phyloP scores from a whole-genome alignment of 2,888 invertebrate species.

The Drosophila acutilabella region DNA sequence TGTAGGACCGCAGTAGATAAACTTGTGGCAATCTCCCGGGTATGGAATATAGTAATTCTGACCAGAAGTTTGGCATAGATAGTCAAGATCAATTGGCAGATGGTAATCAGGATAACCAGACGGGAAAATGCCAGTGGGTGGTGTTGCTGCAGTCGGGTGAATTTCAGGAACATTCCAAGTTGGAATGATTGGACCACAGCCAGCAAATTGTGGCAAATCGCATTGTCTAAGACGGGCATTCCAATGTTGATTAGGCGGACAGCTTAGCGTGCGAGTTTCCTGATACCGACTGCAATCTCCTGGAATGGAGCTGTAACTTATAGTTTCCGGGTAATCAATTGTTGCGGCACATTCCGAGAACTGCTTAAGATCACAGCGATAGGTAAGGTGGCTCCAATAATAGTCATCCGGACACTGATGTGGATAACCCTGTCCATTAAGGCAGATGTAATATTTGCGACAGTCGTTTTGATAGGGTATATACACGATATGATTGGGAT shows the following conservation, averaged over 20 bases:
- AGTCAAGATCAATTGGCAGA: conserved; percentile 22
- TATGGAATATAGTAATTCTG: conserved; percentile 57
- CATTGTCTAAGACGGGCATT: conserved; percentile 63
- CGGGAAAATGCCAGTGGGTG: conserved; percentile 26
- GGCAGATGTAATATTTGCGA: conserved; percentile 77
- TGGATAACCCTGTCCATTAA: conserved; percentile 59
- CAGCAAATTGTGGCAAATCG: conserved; percentile 62
- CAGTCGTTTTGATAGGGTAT: conserved; percentile 73
- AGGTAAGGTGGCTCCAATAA: conserved; percentile 71
- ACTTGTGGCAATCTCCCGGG: conserved; percentile 79
- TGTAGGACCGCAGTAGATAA: conserved; percentile 74
- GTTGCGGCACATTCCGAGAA: conserved; percentile 59
- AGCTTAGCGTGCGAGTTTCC: conserved; percentile 59
- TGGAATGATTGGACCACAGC: conserved; percentile 43
- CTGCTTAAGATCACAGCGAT: conserved; percentile 76
- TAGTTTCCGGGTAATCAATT: background rate
- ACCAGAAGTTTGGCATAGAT: conserved; percentile 29
- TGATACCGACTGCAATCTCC: conserved; percentile 77
- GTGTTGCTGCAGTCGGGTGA: conserved; percentile 44
- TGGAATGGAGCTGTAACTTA: conserved; percentile 61
- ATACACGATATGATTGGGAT: conserved; percentile 69
- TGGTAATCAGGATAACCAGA: background rate
- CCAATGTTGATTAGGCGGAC: conserved; percentile 70
- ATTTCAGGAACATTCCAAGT: background rate
- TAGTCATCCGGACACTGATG: conserved; percentile 69